Evolutionary conservation across 2,888 invertebrate species (phyloP), one percentile per base, ranked within the genome.

Genomic region (Platerodrilus igneus): DNA sequence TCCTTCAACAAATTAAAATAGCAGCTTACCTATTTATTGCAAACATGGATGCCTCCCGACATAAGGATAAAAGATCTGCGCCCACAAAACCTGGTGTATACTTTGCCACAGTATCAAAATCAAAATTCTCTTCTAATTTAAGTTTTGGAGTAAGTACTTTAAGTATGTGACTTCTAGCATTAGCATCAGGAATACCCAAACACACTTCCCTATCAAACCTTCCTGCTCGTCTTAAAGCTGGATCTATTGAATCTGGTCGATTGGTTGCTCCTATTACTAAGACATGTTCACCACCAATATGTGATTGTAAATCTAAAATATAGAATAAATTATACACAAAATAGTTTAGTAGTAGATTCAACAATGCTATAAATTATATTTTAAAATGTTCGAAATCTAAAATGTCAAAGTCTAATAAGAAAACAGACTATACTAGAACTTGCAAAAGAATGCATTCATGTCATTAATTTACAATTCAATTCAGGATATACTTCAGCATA

Each of bases 1-100:
- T 30, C 13, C 13, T 25, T 33, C 17, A 36, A 29, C 45, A 53
- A 32, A 21, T 3, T 21, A 26, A n/a, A n/a, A n/a, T n/a, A n/a
- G n/a, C n/a, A n/a, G 45, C 37, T 39, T 42, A 71, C 72, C 85
- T 75, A 59, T 89, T 86, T 0, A 93, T 84, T 26, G 94, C 93
- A 52, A 81, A 79, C 63, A 90, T 84, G 6, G 90, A 88, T 2
- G 96, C 91, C 68, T 93, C 90, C 47, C 89, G 78, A 1, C 87
- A 81, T 35, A 96, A 72, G 1, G 90, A 83, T 64, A 84, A 77
- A 51, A 99, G 71, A 75, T 99, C 95, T 3, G 92, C 94, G 8
- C 95, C 97, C 19, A 96, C 96, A 73, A 84, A 97, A 1, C 97
- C 97, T 1, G 97, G 97, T 4, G 94, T 94, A 32, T 85, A 73